Evolutionary conservation across 2,888 invertebrate species (phyloP).

Genomic region (Stenoptilia bipunctidactyla): DNA sequence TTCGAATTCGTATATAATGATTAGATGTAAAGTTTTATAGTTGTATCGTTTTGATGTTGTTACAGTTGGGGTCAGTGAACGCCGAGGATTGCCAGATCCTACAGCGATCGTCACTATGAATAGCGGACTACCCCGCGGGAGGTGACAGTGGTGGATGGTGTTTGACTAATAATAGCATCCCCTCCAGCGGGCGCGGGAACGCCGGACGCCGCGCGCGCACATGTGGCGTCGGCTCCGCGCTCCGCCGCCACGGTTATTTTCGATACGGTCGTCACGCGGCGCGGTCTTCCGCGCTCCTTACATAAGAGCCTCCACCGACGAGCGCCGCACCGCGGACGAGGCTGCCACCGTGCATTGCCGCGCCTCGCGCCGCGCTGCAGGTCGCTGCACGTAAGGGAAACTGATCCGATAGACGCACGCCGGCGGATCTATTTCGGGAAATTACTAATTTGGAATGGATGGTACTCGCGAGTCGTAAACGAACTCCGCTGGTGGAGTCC

Average conservation of each 20-base stretch:
- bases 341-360: slow-evolving; percentile 39
- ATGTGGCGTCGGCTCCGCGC: slow-evolving; percentile 44
- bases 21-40: no score
- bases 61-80: slow-evolving; percentile 63
- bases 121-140: slow-evolving; percentile 68
- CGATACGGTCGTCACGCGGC: slow-evolving; percentile 63
- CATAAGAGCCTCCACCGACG: slow-evolving; percentile 35
- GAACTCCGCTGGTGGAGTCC: slow-evolving; percentile 66
- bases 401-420: slow-evolving; percentile 67
- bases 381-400: slow-evolving; percentile 65
- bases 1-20: no score
- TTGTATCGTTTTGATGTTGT: slow-evolving; percentile 27
- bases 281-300: slow-evolving; percentile 57
- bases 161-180: slow-evolving; percentile 67
- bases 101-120: slow-evolving; percentile 57
- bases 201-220: slow-evolving; percentile 50
- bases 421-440: slow-evolving; percentile 79
- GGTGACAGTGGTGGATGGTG: slow-evolving; percentile 70
- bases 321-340: slow-evolving; percentile 21
- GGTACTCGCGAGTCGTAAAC: slow-evolving; percentile 66
- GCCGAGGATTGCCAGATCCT: slow-evolving; percentile 60
- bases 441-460: slow-evolving; percentile 85
- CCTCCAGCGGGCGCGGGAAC: slow-evolving; percentile 57
- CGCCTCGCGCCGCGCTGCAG: slow-evolving; percentile 47
- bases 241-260: slow-evolving; percentile 48